These are phyloP conservation scores for Hartigia nigra DNA, from an alignment of 2,888 invertebrate genomes.

Conservation along the genomic window DNA sequence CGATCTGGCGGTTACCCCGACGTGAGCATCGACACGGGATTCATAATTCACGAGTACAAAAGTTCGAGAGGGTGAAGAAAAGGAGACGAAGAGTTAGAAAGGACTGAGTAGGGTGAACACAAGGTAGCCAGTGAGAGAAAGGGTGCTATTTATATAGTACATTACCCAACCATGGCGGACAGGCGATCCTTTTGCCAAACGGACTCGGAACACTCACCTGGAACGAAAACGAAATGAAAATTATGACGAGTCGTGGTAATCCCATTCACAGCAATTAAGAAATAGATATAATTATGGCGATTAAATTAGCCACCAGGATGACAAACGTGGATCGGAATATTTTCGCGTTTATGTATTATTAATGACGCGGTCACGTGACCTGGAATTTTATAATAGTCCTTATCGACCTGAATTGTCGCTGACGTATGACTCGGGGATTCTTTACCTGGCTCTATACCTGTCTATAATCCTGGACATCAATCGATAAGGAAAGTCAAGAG, in stretches of 20 bases:
- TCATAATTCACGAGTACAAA: too few species aligned
- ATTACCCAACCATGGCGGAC: neutral
- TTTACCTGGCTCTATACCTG: neutral
- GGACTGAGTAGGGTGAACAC: neutral
- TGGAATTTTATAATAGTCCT: neutral
- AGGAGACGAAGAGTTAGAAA: too few species aligned
- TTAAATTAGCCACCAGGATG: neutral
- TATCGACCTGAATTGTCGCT: neutral
- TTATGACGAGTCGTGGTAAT: conserved; percentile 14
- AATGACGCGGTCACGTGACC: neutral
- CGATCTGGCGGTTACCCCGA: neutral
- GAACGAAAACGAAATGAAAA: conserved; percentile 31
- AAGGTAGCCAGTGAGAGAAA: neutral
- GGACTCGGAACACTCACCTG: conserved; percentile 34
- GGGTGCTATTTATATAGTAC: neutral
- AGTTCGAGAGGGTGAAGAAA: too few species aligned
- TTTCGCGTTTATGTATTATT: neutral
- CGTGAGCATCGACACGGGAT: neutral
- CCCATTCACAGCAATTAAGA: neutral
- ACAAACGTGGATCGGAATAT: neutral
- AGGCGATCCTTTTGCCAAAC: neutral
- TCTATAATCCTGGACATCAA: neutral
- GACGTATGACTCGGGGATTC: neutral
- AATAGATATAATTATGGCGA: neutral
- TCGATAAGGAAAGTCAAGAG: neutral